Evolutionary conservation across 2,888 invertebrate species (phyloP).

Genomic region (Proisotoma minuta): DNA sequence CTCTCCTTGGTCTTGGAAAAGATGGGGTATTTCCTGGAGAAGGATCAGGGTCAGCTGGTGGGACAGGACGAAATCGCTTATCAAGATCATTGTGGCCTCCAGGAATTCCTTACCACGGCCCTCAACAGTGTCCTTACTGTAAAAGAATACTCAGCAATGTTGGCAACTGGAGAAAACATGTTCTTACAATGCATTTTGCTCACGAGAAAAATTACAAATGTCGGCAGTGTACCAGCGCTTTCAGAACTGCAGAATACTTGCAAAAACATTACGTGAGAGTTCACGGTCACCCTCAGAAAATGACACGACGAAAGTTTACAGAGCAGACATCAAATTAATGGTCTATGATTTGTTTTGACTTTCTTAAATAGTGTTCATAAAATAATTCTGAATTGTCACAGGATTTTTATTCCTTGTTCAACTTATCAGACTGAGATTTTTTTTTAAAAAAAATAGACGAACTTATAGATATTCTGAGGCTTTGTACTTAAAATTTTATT

Average conservation of each 20-base stretch:
- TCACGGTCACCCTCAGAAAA: slow-evolving; percentile 49
- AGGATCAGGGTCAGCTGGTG: slow-evolving; percentile 26
- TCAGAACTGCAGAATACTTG: slow-evolving; percentile 49
- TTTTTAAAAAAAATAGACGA: no score
- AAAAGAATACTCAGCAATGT: slow-evolving; percentile 49
- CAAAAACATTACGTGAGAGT: slow-evolving; percentile 50
- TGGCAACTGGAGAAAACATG: slow-evolving; percentile 50
- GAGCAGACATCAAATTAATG: slow-evolving; percentile 19
- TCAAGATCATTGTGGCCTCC: slow-evolving; percentile 43
- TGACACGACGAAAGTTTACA: slow-evolving; percentile 46
- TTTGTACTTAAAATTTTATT: no score
- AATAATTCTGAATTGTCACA: no score
- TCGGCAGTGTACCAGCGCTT: slow-evolving; percentile 48
- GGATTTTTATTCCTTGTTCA: no score
- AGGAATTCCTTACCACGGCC: slow-evolving; percentile 40
- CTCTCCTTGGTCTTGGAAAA: slow-evolving; percentile 11
- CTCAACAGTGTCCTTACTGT: slow-evolving; percentile 49
- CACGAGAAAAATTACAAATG: slow-evolving; percentile 49
- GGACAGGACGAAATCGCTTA: slow-evolving; percentile 40
- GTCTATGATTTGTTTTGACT: no score
- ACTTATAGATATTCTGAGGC: no score
- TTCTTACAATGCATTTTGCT: slow-evolving; percentile 49
- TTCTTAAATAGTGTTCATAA: no score
- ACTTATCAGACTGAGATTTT: no score
- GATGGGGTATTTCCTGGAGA: slow-evolving; percentile 6